Conservation (phyloP, 1,140 invertebrate genomes). For the Lepidurus arcticus region DNA sequence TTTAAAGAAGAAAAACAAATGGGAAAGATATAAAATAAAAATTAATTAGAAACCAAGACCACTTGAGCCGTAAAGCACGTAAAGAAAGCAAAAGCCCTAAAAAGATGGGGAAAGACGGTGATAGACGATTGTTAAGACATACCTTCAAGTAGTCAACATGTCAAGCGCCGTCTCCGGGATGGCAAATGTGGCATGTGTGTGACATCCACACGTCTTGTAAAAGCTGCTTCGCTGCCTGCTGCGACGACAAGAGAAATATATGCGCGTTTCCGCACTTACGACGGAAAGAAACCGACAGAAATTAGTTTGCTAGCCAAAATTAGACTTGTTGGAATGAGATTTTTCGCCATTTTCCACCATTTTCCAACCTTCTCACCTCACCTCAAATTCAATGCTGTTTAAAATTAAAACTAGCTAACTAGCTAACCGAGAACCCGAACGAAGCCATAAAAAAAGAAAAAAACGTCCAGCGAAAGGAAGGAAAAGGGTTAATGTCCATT, state of each 20-base stretch:
- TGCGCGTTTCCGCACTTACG: neutral
- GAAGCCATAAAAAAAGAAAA: neutral
- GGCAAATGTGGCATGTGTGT: slow-evolving; percentile 21
- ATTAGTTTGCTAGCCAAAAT: slow-evolving; percentile 10
- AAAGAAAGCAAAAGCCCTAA: neutral
- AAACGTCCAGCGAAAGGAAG: neutral
- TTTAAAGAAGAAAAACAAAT: neutral
- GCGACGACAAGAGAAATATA: slow-evolving; percentile 21
- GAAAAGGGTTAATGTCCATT: slow-evolving; percentile 16
- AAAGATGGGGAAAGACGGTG: neutral
- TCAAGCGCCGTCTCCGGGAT: neutral
- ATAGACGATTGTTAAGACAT: neutral
- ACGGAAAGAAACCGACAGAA: neutral
- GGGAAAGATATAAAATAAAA: neutral
- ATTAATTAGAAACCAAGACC: neutral
- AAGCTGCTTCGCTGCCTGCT: slow-evolving; percentile 11
- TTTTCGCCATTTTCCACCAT: neutral
- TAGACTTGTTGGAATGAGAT: neutral
- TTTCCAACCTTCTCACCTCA: neutral
- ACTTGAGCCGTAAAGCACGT: neutral
- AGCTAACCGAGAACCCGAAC: neutral
- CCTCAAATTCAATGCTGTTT: neutral
- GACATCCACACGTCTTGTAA: slow-evolving; percentile 21
- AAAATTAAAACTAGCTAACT: neutral
- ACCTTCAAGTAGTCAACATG: neutral